These are phyloP conservation scores for Lepeophtheirus salmonis DNA, from an alignment of 1,140 invertebrate species.

Conservation along the genomic window DNA sequence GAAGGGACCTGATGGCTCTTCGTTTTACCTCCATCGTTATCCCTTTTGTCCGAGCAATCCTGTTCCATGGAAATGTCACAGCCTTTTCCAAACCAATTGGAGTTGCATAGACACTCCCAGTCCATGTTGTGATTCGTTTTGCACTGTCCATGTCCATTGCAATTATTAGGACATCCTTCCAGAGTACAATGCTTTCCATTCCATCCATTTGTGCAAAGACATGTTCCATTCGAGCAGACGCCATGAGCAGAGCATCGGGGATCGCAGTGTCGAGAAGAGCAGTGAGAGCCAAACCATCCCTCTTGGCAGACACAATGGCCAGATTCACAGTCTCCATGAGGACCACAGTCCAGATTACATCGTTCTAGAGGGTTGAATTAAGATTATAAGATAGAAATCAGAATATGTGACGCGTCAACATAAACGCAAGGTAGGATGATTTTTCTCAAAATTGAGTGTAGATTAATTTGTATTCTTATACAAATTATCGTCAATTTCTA, in stretches of 20 bases:
- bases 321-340: slow-evolving; percentile 68
- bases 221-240: slow-evolving; percentile 90
- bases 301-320: slow-evolving; percentile 68
- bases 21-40: slow-evolving; percentile 80
- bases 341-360: slow-evolving; percentile 76
- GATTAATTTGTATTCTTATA: too few relatives aligned
- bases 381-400: not conserved
- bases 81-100: slow-evolving; percentile 77
- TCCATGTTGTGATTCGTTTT: slow-evolving; percentile 33
- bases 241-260: slow-evolving; percentile 74
- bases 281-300: slow-evolving; percentile 75
- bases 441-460: too few relatives aligned
- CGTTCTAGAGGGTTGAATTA: slow-evolving; percentile 28
- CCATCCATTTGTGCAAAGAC: slow-evolving; percentile 70
- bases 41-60: slow-evolving; percentile 69
- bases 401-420: too few relatives aligned
- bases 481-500: too few relatives aligned
- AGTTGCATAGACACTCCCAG: slow-evolving; percentile 82
- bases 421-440: too few relatives aligned
- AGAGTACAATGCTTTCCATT: slow-evolving; percentile 90
- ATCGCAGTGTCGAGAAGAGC: slow-evolving; percentile 36
- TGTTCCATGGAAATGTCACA: slow-evolving; percentile 77
- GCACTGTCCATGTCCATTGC: slow-evolving; percentile 15
- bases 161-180: slow-evolving; percentile 36
- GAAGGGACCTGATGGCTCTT: too few relatives aligned